Evolutionary conservation across 2,888 invertebrate species (phyloP).

Genomic region (Netelia inedita): DNA sequence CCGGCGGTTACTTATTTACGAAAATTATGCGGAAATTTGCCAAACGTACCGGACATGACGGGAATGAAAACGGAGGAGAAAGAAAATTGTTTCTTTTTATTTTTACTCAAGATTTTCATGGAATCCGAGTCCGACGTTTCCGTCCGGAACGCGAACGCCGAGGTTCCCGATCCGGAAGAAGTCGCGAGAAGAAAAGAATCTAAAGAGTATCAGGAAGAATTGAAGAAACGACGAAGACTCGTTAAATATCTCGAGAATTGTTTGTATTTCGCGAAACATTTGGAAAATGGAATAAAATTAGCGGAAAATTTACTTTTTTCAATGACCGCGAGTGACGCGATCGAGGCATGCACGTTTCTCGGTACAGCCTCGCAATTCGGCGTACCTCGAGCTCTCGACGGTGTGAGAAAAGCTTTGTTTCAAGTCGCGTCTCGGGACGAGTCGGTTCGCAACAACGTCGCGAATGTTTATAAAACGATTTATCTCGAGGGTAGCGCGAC

Average conservation of each 20-base stretch:
- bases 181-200: constrained; percentile 75
- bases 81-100: constrained; percentile 76
- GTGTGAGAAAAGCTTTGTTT: constrained; percentile 84
- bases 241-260: constrained; percentile 90
- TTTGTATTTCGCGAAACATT: constrained; percentile 86
- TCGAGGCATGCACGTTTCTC: constrained; percentile 96
- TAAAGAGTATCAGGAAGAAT: constrained; percentile 86
- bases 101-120: constrained; percentile 80
- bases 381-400: constrained; percentile 90
- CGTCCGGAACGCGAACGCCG: neutral
- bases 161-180: constrained; percentile 67
- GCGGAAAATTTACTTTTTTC: constrained; percentile 91
- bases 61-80: constrained; percentile 71
- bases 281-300: constrained; percentile 87
- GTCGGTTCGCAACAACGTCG: constrained; percentile 81
- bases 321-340: constrained; percentile 91
- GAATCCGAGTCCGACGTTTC: constrained; percentile 76
- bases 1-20: constrained; percentile 77
- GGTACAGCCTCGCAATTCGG: constrained; percentile 92
- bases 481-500: constrained; percentile 74
- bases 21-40: constrained; percentile 68
- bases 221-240: constrained; percentile 88
- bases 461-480: constrained; percentile 80
- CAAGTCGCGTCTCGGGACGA: constrained; percentile 81
- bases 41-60: constrained; percentile 71